Evolutionary conservation across 2,113 vertebrate species (phyloP).

Genomic region (Trichechus manatus): DNA sequence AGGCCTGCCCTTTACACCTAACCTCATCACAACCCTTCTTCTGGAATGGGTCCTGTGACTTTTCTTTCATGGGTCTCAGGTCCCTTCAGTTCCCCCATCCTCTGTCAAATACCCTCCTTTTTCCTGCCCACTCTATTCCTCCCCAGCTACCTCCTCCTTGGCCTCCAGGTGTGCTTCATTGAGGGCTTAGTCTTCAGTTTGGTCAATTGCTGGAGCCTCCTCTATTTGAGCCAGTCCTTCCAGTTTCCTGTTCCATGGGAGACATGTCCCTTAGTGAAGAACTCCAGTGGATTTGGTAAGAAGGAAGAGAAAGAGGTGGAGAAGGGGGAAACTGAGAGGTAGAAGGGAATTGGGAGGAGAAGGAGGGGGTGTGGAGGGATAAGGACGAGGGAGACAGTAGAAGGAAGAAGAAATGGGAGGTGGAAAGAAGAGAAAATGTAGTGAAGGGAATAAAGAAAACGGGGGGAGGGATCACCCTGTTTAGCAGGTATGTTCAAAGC

Average conservation of each 20-base stretch:
- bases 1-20: neutral
- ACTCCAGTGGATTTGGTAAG: slow-evolving; percentile 83
- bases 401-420: no score
- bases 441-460: neutral
- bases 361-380: neutral
- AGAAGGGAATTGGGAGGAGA: slow-evolving; percentile 8
- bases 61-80: neutral
- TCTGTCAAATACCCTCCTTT: neutral
- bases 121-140: neutral
- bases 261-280: slow-evolving; percentile 86
- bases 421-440: no score
- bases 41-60: neutral
- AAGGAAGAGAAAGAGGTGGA: neutral
- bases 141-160: neutral
- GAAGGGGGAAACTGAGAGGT: neutral
- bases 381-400: neutral
- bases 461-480: neutral
- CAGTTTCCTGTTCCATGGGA: slow-evolving; percentile 90
- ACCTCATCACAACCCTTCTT: no score
- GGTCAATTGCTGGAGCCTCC: slow-evolving; percentile 86
- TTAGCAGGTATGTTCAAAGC: neutral
- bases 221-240: slow-evolving; percentile 82
- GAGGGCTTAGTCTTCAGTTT: slow-evolving; percentile 90
- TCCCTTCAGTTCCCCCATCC: neutral
- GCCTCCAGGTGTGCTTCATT: slow-evolving; percentile 90